Percentiles rank a stretch among this genome's conserved stretches.
Conservation (phyloP, 2,113 vertebrate genomes). For the Hystrix cristata region DNA sequence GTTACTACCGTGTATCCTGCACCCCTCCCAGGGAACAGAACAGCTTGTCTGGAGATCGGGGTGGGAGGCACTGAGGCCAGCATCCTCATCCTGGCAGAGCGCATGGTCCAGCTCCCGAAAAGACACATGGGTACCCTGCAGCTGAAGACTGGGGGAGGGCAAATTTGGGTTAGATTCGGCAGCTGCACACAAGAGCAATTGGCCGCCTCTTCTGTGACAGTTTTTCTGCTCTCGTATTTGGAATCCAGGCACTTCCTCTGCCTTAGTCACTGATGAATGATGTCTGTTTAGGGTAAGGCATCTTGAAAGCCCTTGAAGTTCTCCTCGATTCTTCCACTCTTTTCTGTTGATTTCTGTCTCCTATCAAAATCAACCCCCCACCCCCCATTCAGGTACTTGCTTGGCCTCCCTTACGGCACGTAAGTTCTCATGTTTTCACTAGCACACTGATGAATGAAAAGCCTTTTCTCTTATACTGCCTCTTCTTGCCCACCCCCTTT, state of each 20-base stretch:
- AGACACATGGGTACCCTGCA: constrained; percentile 10
- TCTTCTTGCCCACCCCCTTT: not conserved
- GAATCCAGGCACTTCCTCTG: constrained; percentile 65
- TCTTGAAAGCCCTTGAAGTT: not conserved
- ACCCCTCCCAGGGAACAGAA: not conserved
- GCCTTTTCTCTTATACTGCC: not conserved
- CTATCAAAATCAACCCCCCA: not conserved
- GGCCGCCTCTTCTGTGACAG: constrained; percentile 47
- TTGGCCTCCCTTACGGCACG: not conserved
- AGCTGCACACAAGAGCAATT: constrained; percentile 72
- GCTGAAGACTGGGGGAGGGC: constrained; percentile 63
- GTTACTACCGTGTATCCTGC: constrained; percentile 3
- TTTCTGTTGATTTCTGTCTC: not conserved
- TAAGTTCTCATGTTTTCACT: not conserved
- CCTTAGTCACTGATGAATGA: constrained; percentile 47
- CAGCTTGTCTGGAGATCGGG: constrained; percentile 45
- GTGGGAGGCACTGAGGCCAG: not conserved
- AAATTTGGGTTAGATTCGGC: constrained; percentile 70
- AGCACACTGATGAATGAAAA: not conserved
- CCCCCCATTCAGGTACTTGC: not conserved
- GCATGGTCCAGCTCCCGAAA: constrained; percentile 18
- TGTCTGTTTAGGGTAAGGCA: not conserved
- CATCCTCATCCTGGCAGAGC: constrained; percentile 58
- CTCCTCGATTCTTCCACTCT: not conserved
- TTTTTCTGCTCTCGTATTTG: constrained; percentile 60